Percentiles rank a stretch among this genome's conserved stretches.
Conservation (phyloP, 2,113 vertebrate species). For the Pungitius pungitius region DNA sequence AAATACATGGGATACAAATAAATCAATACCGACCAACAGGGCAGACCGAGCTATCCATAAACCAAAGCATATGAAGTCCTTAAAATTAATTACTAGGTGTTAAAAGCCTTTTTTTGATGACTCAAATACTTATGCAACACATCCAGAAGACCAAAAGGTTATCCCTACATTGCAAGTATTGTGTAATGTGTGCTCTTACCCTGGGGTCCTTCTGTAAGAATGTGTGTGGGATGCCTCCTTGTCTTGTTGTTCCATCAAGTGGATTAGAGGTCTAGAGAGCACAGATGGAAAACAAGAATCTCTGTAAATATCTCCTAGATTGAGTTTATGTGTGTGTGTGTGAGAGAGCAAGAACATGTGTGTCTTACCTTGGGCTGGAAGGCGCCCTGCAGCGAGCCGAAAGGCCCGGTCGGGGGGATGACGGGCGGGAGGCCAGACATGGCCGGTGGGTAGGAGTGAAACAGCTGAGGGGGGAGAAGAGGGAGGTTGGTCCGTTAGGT, state of each 20-base stretch:
- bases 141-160: background rate
- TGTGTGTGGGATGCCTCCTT: constrained; percentile 93
- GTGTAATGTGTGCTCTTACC: constrained; percentile 80
- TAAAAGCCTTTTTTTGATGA: constrained; percentile 13
- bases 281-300: constrained; percentile 32
- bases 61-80: background rate
- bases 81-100: background rate
- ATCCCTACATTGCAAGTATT: background rate
- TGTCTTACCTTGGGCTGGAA: constrained; percentile 94
- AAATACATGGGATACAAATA: constrained; percentile 5
- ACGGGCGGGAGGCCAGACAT: constrained; percentile 96
- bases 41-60: background rate
- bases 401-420: constrained; percentile 95
- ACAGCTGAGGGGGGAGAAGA: constrained; percentile 86
- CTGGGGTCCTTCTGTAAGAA: constrained; percentile 97
- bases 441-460: constrained; percentile 95
- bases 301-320: constrained; percentile 18
- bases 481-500: background rate
- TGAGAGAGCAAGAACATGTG: background rate
- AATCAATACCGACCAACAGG: background rate
- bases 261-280: constrained; percentile 92
- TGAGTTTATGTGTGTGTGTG: background rate
- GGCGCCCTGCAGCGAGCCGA: constrained; percentile 96
- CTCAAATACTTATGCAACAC: constrained; percentile 17
- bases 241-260: constrained; percentile 92